Evolutionary conservation across 1,140 invertebrate species (phyloP).

Genomic region (Lutraria rhynchaena): DNA sequence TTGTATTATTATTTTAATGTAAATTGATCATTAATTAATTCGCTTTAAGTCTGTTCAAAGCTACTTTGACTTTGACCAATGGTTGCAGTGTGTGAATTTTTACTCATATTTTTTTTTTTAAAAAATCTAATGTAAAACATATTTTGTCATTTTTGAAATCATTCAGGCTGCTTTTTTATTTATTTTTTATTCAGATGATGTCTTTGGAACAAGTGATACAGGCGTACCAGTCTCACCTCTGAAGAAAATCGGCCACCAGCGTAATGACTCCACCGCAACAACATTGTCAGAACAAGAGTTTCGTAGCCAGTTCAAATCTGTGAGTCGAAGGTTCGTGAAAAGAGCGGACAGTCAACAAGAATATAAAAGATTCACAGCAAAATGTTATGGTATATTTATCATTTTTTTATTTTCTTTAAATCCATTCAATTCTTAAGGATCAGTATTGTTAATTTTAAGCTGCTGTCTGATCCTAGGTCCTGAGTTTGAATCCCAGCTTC

Average conservation of each 20-base stretch:
- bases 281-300: conserved; percentile 76
- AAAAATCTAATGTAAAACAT: neutral
- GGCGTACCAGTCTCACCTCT: conserved; percentile 3
- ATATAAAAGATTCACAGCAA: conserved; percentile 73
- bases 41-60: too few relatives aligned
- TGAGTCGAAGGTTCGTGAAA: conserved; percentile 72
- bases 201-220: conserved; percentile 57
- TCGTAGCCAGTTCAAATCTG: conserved; percentile 65
- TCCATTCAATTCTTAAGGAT: too few relatives aligned
- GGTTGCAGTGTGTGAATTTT: too few relatives aligned
- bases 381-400: conserved; percentile 72
- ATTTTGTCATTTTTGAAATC: neutral
- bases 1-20: neutral
- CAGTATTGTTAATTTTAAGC: too few relatives aligned
- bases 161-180: too few relatives aligned
- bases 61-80: too few relatives aligned
- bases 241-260: conserved; percentile 61
- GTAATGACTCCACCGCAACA: conserved; percentile 73
- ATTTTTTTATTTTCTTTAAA: too few relatives aligned
- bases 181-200: conserved; percentile 62
- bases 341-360: conserved; percentile 76
- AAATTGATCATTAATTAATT: too few relatives aligned
- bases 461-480: too few relatives aligned
- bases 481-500: too few relatives aligned
- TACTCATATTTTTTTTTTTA: neutral